A percentile compares a stretch with the other conserved stretches of the same genome.
Evolutionary conservation across 2,888 invertebrate species (phyloP).

Genomic region (Drosophila recens): DNA sequence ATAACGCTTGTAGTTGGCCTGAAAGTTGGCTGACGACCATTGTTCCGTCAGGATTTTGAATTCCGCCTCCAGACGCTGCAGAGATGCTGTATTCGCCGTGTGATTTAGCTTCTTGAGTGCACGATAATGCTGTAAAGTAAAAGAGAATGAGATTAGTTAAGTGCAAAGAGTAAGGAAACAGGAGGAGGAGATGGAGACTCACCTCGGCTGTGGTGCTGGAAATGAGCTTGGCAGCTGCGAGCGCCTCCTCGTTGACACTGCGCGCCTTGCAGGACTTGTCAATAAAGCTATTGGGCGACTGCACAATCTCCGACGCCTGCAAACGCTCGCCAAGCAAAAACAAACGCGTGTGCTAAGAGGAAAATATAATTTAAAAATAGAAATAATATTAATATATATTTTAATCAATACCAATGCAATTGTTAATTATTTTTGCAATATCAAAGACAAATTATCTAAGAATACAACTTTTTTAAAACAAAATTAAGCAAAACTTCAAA

Average conservation of each 20-base stretch:
- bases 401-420: no score
- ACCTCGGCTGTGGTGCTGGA: constrained; percentile 92
- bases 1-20: constrained; percentile 82
- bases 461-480: no score
- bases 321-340: constrained; percentile 90
- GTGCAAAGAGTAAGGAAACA: neutral
- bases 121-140: constrained; percentile 74
- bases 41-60: constrained; percentile 82
- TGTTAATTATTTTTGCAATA: no score
- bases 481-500: no score
- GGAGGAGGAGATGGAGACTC: constrained; percentile 6
- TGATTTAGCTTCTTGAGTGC: constrained; percentile 59
- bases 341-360: constrained; percentile 86
- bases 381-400: constrained; percentile 29
- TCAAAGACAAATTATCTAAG: no score
- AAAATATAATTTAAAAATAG: constrained; percentile 51
- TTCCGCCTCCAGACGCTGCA: constrained; percentile 81
- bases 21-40: constrained; percentile 82
- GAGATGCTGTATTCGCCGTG: constrained; percentile 59
- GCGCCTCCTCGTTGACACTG: constrained; percentile 91
- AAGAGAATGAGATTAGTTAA: neutral
- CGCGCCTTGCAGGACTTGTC: constrained; percentile 92
- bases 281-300: constrained; percentile 90
- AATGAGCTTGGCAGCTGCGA: constrained; percentile 89
- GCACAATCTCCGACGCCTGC: constrained; percentile 86